Base-by-base conservation (phyloP, 1,140 invertebrate species). In the Cardiocondyla obscurior region DNA sequence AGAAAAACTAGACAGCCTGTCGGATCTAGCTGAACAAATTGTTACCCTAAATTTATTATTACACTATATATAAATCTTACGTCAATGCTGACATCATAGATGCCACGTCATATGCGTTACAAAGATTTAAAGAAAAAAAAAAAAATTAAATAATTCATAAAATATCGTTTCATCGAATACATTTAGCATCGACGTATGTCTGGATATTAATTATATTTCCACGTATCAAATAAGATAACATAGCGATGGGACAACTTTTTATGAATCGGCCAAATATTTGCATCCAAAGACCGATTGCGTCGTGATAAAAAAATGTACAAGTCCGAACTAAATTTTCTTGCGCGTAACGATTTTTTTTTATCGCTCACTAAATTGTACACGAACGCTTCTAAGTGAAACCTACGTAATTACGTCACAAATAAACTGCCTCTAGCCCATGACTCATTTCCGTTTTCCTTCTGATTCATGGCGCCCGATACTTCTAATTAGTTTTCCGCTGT, bases 391-490 rank as follows among this genome's bases (percentile, higher is more conserved):
- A 36, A 42, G 30, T 16, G 22, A 86, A 77, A 53, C 5, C 10
- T 46, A n/a, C n/a, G 25, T 28, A 42, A 57, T 86, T 86, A 79
- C 85, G 36, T 87, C 85, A 87, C 25, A 36, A 16, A 25, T 28
- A 49, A 74, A 62, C 30, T 8, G 19, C 16, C 33, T n/a, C n/a
- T 28, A 25, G n/a, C 16, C 8, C 28, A 58, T 86, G 85, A 87
- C 58, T 87, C 85, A 87, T 57, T 86, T 77, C 81, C 73, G 70
- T 33, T 73, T 73, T 82, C n/a, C 46, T 51, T 6, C 67, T 86
- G 72, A 86, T 55, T 73, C 73, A 73, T 39, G 28, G 30, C 22
- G 30, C 30, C 3, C 33, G 28, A 69, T 19, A 44, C 16, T 49
- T 19, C 28, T 14, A 65, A 65, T 64, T 49, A 46, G 22, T 25